Base-by-base conservation (phyloP, 2,888 invertebrate species). In the Magallana nippona region DNA sequence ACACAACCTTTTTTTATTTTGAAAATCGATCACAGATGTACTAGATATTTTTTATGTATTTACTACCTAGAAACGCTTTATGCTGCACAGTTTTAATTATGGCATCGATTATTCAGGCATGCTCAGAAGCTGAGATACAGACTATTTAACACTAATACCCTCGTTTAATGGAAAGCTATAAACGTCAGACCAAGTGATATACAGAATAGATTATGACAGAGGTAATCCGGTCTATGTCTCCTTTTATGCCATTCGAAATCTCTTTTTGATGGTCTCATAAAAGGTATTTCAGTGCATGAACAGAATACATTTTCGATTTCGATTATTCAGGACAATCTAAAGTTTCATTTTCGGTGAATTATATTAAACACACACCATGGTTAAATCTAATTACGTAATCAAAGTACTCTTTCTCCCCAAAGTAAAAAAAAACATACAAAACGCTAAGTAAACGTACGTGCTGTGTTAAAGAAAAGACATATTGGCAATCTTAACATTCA, bases 101-200 rank as follows among this genome's bases (percentile, higher is more conserved):
- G 13, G 2, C 71, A 71, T 71, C 15, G 27, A 32, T 27, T 71
- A 27, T 71, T 71, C 71, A 71, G 13, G 71, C 71, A 71, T 71
- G 71, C 5, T 32, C 22, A 27, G 32, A 32, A 27, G 27, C 15
- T 0, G 22, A 10, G 71, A 27, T 71, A 71, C 71, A 27, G 15
- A 71, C 71, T 27, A 27, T 71, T 71, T 71, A 71, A 71, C 71
- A 71, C 15, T 32, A 27, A 71, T 10, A 27, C 5, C 13, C 19
- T 11, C 32, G 27, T 71, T 22, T 10, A 71, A 60, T 60, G 60
- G 19, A 71, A 32, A 15, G 27, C 32, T 27, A 27, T 27, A 15
- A 13, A 71, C 22, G 19, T 27, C 15, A 32, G 32, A 2, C 1
- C 15, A 27, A 32, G 71, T 71, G 27, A 71, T 8, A 15, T 15